Conservation (phyloP, 2,888 invertebrate species). For the Platycheirus rosarum region DNA sequence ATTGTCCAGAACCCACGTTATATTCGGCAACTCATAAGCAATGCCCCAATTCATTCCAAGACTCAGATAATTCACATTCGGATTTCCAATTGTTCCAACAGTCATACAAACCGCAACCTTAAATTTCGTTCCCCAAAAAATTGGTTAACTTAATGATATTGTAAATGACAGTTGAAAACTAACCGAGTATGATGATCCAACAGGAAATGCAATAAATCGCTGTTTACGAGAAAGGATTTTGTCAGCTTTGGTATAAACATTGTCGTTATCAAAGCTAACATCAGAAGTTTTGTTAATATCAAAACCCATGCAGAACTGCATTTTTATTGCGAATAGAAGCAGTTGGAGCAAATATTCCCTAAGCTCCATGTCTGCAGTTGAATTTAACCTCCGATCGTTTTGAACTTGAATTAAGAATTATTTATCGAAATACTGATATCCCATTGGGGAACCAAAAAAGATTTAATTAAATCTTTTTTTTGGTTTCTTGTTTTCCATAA, state of each 20-base stretch:
- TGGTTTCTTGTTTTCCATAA: too few species aligned
- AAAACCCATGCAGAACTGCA: neutral
- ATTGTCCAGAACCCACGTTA: conserved; percentile 83
- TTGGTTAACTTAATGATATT: neutral
- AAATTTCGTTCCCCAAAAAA: conserved; percentile 32
- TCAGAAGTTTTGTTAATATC: neutral
- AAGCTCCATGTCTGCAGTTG: too few species aligned
- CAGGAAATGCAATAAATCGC: conserved; percentile 84
- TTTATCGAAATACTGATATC: too few species aligned
- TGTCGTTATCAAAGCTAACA: neutral
- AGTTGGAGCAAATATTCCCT: too few species aligned
- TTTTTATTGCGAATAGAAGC: neutral
- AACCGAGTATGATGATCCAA: conserved; percentile 84
- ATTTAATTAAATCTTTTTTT: too few species aligned
- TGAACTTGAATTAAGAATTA: too few species aligned
- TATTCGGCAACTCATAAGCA: conserved; percentile 86
- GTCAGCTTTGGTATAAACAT: neutral
- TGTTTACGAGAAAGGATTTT: conserved; percentile 78
- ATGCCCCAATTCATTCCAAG: conserved; percentile 88
- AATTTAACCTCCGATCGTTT: too few species aligned
- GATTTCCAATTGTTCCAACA: conserved; percentile 85
- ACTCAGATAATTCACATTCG: conserved; percentile 84
- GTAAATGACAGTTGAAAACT: conserved; percentile 74
- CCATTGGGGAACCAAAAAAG: too few species aligned
- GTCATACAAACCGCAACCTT: conserved; percentile 85